Conservation (phyloP, 2,797 vertebrate genomes). For the Peromyscus aztecus region DNA sequence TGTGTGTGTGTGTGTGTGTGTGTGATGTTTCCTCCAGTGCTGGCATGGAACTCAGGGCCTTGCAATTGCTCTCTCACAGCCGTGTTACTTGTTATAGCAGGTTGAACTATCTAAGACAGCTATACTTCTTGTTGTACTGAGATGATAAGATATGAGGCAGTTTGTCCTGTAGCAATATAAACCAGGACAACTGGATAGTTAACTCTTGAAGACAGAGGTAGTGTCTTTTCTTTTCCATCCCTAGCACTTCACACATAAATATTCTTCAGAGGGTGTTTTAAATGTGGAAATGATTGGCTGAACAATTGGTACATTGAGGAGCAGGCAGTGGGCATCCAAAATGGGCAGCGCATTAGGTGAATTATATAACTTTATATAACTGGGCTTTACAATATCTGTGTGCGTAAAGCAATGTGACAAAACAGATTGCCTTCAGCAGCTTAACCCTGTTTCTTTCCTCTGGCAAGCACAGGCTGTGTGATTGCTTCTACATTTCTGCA, state of each 20-base stretch:
- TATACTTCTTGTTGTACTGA: background rate
- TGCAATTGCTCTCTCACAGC: background rate
- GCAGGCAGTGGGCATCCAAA: background rate
- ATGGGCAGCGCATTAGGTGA: background rate
- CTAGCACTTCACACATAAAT: conserved; percentile 13
- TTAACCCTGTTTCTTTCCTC: conserved; percentile 55
- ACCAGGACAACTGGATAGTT: background rate
- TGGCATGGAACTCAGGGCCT: background rate
- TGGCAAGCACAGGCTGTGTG: conserved; percentile 58
- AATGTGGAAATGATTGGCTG: conserved; percentile 20
- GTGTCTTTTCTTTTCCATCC: conserved; percentile 32
- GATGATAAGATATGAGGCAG: background rate
- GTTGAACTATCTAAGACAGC: background rate
- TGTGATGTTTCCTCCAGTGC: background rate
- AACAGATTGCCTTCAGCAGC: conserved; percentile 22
- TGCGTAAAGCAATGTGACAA: conserved; percentile 58
- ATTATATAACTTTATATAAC: conserved; percentile 55
- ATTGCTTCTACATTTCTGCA: conserved; percentile 71
- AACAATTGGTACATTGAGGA: background rate
- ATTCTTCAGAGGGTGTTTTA: background rate
- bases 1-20: background rate
- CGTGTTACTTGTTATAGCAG: conserved; percentile 10
- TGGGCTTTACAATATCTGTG: conserved; percentile 40
- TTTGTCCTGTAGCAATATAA: conserved; percentile 22
- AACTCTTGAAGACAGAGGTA: background rate